These are phyloP conservation scores for Goniozus legneri DNA, from an alignment of 1,140 invertebrate genomes.

Conservation along the genomic window DNA sequence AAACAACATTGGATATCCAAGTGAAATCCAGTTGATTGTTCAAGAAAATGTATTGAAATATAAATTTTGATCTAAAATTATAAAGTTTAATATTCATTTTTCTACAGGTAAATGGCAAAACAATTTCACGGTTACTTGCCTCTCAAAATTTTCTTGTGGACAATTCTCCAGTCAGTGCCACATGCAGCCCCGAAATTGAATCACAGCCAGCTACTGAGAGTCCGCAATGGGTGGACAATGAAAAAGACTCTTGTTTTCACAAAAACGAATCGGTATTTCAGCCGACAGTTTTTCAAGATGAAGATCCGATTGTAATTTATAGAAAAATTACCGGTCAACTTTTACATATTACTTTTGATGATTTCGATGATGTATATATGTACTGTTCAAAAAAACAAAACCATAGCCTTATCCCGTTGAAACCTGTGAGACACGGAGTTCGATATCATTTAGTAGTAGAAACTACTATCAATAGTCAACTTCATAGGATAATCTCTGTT, in stretches of 20 bases:
- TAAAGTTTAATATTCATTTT: not conserved
- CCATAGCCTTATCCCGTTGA: constrained; percentile 66
- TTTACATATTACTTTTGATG: constrained; percentile 59
- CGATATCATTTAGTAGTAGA: constrained; percentile 68
- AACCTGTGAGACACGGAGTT: constrained; percentile 64
- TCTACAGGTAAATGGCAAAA: constrained; percentile 27
- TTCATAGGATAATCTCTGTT: constrained; percentile 63
- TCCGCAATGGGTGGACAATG: constrained; percentile 20
- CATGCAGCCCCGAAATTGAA: constrained; percentile 39
- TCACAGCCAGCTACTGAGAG: constrained; percentile 9
- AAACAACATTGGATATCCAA: constrained; percentile 42
- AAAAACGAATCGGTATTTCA: constrained; percentile 10
- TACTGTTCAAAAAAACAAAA: constrained; percentile 69
- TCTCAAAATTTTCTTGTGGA: constrained; percentile 31
- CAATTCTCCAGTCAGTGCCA: constrained; percentile 31
- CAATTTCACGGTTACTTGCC: constrained; percentile 27
- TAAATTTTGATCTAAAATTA: constrained; percentile 1
- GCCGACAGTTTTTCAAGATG: constrained; percentile 34
- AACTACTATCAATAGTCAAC: constrained; percentile 60
- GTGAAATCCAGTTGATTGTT: constrained; percentile 38
- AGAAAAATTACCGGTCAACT: constrained; percentile 61
- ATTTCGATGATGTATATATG: constrained; percentile 67
- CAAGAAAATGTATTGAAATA: constrained; percentile 28
- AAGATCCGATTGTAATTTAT: constrained; percentile 57
- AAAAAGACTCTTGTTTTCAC: constrained; percentile 20